phyloP scores from a whole-genome alignment of 2,888 invertebrate genomes.

The Fragum sueziense region DNA sequence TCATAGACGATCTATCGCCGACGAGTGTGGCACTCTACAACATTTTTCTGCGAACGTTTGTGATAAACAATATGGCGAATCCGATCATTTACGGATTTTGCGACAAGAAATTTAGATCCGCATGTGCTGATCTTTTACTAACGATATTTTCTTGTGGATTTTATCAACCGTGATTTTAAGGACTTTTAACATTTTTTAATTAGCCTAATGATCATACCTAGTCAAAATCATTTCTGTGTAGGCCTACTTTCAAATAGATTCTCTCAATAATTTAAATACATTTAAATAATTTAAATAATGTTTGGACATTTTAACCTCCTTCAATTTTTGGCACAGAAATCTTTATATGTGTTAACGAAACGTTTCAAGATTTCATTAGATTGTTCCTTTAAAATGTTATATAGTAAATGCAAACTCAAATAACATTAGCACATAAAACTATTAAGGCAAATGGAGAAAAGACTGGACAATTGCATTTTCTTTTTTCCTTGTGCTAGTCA shows the following conservation, averaged over 20 bases:
- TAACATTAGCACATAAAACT: neutral
- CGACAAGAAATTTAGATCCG: constrained; percentile 67
- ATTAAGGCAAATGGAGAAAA: neutral
- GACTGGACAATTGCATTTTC: neutral
- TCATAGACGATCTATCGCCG: constrained; percentile 47
- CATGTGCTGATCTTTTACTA: constrained; percentile 53
- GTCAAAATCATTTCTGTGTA: neutral
- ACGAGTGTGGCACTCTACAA: constrained; percentile 56
- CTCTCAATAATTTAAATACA: neutral
- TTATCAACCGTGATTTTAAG: neutral
- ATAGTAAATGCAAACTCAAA: no score
- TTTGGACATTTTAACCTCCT: neutral
- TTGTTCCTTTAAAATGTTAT: no score
- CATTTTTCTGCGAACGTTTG: constrained; percentile 66
- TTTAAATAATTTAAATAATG: neutral
- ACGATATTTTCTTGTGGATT: constrained; percentile 43
- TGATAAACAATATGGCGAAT: constrained; percentile 71
- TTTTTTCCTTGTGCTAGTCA: neutral
- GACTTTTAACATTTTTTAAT: neutral
- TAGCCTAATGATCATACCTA: neutral
- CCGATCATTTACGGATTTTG: constrained; percentile 71
- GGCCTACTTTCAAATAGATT: neutral
- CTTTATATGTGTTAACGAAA: neutral
- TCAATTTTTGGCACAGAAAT: neutral
- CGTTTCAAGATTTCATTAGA: no score